Conservation (phyloP, 2,797 vertebrate genomes). For the Pteropus rufus region DNA sequence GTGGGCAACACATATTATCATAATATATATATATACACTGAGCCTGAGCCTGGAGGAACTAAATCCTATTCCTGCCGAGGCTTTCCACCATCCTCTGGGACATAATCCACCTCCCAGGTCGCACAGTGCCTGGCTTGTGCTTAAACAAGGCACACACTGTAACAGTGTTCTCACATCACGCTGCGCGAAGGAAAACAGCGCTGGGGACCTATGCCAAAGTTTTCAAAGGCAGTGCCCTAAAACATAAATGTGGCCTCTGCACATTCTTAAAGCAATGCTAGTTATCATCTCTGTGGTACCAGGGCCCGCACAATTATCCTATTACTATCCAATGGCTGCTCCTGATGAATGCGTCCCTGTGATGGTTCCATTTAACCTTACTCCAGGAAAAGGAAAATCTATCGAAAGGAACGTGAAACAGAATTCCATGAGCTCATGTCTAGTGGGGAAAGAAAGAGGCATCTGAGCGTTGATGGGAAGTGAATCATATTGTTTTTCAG, state of each 20-base stretch:
- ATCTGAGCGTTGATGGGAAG: conserved; percentile 61
- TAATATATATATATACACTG: conserved; percentile 50
- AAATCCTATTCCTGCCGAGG: conserved; percentile 77
- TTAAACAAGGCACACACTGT: conserved; percentile 84
- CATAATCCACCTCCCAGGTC: conserved; percentile 81
- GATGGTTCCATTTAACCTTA: conserved; percentile 58
- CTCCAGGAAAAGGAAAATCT: conserved; percentile 70
- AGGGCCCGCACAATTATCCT: conserved; percentile 65
- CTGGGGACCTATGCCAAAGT: conserved; percentile 77
- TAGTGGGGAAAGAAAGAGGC: conserved; percentile 66
- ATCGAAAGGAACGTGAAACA: conserved; percentile 44
- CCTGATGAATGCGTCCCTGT: conserved; percentile 56
- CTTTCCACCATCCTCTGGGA: conserved; percentile 83
- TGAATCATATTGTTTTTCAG: conserved; percentile 70
- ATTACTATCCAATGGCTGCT: conserved; percentile 51
- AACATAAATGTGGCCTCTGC: conserved; percentile 71
- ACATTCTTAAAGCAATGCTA: conserved; percentile 61
- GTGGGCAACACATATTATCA: conserved; percentile 40
- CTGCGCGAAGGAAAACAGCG: conserved; percentile 68
- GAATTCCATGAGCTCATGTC: conserved; percentile 61
- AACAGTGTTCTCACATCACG: conserved; percentile 78
- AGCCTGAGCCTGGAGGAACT: conserved; percentile 77
- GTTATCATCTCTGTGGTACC: conserved; percentile 70
- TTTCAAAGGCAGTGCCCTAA: conserved; percentile 80
- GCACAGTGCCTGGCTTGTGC: conserved; percentile 82